Evolutionary conservation across 2,113 vertebrate species (phyloP).

Genomic region (Bubo bubo): DNA sequence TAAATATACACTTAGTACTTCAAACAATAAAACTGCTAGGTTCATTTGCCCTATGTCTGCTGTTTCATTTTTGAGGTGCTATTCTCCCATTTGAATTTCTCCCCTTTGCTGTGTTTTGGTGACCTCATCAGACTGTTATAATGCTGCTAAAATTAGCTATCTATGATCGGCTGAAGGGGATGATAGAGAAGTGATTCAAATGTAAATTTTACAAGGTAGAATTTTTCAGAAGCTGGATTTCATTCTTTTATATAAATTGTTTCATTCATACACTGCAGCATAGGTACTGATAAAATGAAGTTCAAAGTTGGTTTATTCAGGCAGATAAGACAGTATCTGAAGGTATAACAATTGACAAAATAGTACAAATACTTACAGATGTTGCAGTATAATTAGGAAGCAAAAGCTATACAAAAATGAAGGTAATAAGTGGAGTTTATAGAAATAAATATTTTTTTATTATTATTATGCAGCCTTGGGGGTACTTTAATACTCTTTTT

Average conservation of each 20-base stretch:
- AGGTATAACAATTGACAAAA: not conserved
- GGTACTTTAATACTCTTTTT: not conserved
- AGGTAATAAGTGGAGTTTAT: not conserved
- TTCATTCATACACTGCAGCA: not conserved
- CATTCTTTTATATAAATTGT: not conserved
- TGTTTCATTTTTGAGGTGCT: not conserved
- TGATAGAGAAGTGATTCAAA: not conserved
- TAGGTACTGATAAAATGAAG: not conserved
- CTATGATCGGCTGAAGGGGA: not conserved
- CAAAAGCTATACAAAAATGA: not conserved
- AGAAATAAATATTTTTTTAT: not conserved
- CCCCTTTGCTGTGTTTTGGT: not conserved
- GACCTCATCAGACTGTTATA: not conserved
- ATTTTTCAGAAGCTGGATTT: not conserved
- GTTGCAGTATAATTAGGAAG: not conserved
- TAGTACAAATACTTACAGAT: not conserved
- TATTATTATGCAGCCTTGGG: not conserved
- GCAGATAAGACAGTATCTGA: not conserved
- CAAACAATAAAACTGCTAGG: not conserved
- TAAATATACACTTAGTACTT: not conserved
- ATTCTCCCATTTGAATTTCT: not conserved
- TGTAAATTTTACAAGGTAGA: not conserved
- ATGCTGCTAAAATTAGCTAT: not conserved
- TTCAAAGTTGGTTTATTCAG: not conserved
- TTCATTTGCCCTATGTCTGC: not conserved